Base-by-base conservation (phyloP, 2,797 vertebrate species). In the Hoplostethus mediterraneus region DNA sequence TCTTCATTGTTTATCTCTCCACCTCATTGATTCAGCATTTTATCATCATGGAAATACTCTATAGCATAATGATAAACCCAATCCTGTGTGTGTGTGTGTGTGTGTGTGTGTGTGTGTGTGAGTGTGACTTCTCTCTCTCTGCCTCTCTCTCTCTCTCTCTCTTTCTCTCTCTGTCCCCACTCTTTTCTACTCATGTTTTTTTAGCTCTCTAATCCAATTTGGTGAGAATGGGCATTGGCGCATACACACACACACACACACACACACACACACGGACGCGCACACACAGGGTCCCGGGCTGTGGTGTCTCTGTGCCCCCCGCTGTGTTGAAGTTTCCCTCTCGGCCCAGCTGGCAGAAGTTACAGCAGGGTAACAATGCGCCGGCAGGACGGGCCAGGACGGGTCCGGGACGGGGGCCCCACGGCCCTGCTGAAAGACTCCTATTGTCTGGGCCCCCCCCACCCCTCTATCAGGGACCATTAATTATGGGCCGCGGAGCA, bases 401-500 rank as follows among this genome's bases (percentile, higher is more conserved):
- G 80, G 86, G 83, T 81, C 75, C 42, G 12, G 79, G 84, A 87
- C 40, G 54, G 84, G 90, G 88, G 83, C 88, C 89, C 89, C 83
- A 63, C 38, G 3, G 82, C 84, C 91, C 92, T 76, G 44, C 94
- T 98, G 96, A 98, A 98, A 97, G 94, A 93, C 94, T 91, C 92
- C 95, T 95, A 96, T 98, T 98, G 97, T 98, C 95, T 93, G n/a
- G 79, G 21, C 1, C 21, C 89, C 78, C 48, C 87, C 93, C 91
- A n/a, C 84, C 81, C 92, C 95, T 96, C 93, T 93, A 96, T 95
- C 95, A 96, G 95, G 94, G 94, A 94, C 94, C 94, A 97, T 98
- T 97, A 96, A 97, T 98, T 97, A 97, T 97, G 96, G 96, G 95
- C 95, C 83, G 92, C 80, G 89, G 95, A 96, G 94, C 95, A 95